Base-by-base conservation (phyloP, 2,888 invertebrate species). In the Hypomecis atomaria region DNA sequence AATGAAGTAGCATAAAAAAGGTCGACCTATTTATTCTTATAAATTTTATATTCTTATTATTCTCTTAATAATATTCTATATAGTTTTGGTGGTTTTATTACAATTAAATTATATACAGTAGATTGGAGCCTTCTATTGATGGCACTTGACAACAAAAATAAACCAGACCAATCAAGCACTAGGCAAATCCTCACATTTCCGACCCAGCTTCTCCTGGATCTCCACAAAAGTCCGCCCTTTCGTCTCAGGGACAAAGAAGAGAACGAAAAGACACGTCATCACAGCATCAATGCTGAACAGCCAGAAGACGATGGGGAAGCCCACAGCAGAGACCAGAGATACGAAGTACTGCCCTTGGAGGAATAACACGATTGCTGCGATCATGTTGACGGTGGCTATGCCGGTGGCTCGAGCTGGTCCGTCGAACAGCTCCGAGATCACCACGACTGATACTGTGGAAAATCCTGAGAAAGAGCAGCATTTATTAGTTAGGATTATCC, bases 151-250 rank as follows among this genome's bases (percentile, higher is more conserved):
- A 6, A 50, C 34, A 50, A 48, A 34, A 34, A 34, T 5, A 36
- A 6, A 0, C 23, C 23, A 5, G 9, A 11, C 23, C 42, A 10
- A 23, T 10, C 8, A 23, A 13, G 33, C 36, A 49, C 11, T 37
- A 23, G n/a, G 34, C 36, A 38, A 42, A 60, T 4, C 49, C 62
- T 1, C 40, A 40, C 52, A 33, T n/a, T 52, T 52, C 10, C 40
- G 10, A 4, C 81, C 78, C 48, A 86, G 69, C 36, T 68, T 70
- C 11, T 63, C 65, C 53, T 90, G 89, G 2, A 90, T 89, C 65
- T 90, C 88, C 6, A 69, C 63, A 47, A 89, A 86, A 6, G 77
- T 79, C 61, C 81, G 87, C 0, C 87, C 87, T 45, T 87, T 89
- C 0, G 89, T 90, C 62, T 90, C 89, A 0, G 89, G 89, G 0